Conservation (phyloP, 2,888 invertebrate species). For the Eilema griseolum region DNA sequence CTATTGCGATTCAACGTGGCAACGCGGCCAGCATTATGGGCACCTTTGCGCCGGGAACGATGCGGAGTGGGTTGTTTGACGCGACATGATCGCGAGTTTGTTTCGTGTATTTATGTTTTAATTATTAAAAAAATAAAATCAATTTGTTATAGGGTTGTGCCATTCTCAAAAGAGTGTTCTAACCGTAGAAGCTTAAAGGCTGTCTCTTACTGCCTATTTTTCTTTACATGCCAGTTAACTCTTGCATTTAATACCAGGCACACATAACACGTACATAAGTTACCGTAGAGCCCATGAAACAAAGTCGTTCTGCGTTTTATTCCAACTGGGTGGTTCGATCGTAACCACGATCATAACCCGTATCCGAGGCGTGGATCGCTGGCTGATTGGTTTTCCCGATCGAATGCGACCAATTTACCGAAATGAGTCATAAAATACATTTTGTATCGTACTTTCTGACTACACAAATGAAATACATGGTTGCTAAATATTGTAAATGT, state of each 20-base stretch:
- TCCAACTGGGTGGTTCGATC: constrained; percentile 13
- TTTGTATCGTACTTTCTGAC: constrained; percentile 23
- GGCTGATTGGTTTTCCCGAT: constrained; percentile 23
- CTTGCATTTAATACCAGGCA: not conserved
- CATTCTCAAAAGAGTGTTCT: not conserved
- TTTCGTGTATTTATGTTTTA: no score
- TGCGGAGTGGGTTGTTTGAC: no score
- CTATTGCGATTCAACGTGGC: no score
- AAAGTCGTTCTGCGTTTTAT: constrained; percentile 16
- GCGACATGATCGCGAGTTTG: no score
- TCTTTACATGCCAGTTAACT: not conserved
- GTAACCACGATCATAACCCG: constrained; percentile 38
- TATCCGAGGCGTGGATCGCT: constrained; percentile 29
- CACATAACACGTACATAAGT: constrained; percentile 4
- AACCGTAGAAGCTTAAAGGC: not conserved
- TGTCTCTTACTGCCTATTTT: not conserved
- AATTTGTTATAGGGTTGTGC: no score
- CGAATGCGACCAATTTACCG: constrained; percentile 19
- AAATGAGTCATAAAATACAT: constrained; percentile 29
- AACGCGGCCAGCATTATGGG: no score
- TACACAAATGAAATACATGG: constrained; percentile 13
- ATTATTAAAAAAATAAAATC: no score
- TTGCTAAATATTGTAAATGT: constrained; percentile 27
- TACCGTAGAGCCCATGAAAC: constrained; percentile 3
- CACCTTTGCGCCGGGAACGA: no score